Base-by-base conservation (phyloP, 2,113 vertebrate genomes). In the cat (Felis catus) region DNA sequence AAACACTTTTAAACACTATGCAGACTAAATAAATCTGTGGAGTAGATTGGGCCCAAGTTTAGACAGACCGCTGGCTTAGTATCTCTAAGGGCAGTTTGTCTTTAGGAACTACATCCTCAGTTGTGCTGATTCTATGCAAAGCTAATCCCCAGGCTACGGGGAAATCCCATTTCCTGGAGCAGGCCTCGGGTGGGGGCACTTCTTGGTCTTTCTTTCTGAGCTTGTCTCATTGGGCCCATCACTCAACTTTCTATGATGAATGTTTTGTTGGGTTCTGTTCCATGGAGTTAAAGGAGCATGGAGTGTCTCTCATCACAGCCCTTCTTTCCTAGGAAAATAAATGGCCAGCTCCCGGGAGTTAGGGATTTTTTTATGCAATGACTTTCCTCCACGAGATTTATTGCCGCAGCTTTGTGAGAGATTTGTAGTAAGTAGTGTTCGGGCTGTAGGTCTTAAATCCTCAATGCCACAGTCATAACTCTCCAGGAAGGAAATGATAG, bases 371-470 rank as follows among this genome's bases (percentile, higher is more conserved):
- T 98, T 88, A 96, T 89, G 96, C 97, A 97, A 97, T 97, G 96
- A 98, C 92, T 98, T 96, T 98, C 97, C 92, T 98, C 80, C 74
- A 83, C 0, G 73, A 99, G 98, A 99, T 99, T 99, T 98, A 99
- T 97, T 89, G 97, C 91, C 98, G 94, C 97, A 99, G 97, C 97
- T 97, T 98, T 98, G 96, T 93, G 95, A 98, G 96, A 98, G 98
- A 98, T 98, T 98, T 99, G 98, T 98, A 97, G 97, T 98, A 98
- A 98, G 96, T 95, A 98, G 96, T 91, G 89, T 96, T 98, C 97
- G 25, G 96, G 95, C 98, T 98, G 98, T 97, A 98, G 95, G 98
- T 95, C 95, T 98, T 97, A 98, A 71, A 96, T 98, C 93, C 88
- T 98, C 97, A 78, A 61, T 97, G 94, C 89, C 94, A 98, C 31